These are phyloP conservation scores for Empis livida DNA, from an alignment of 2,888 invertebrate genomes.

Conservation along the genomic window DNA sequence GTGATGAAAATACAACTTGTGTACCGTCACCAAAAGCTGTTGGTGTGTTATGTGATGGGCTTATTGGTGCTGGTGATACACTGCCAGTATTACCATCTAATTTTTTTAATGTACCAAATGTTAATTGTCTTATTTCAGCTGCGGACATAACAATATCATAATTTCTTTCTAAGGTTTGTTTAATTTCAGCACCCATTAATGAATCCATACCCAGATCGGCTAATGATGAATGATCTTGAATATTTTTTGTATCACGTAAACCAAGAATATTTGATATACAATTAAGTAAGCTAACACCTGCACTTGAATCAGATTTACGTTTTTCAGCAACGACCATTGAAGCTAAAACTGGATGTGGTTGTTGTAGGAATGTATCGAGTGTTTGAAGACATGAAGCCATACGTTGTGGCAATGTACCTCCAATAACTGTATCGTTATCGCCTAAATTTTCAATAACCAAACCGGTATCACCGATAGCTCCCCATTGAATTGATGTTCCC, in stretches of 20 bases:
- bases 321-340: conserved; percentile 84
- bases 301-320: conserved; percentile 44
- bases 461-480: conserved; percentile 96
- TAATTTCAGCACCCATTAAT: conserved; percentile 97
- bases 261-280: conserved; percentile 82
- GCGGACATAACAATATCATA: conserved; percentile 83
- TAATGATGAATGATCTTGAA: conserved; percentile 62
- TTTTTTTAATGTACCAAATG: conserved; percentile 59
- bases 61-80: conserved; percentile 11
- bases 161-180: conserved; percentile 85
- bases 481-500: conserved; percentile 93
- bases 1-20: conserved; percentile 43
- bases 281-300: conserved; percentile 54
- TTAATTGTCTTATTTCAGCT: conserved; percentile 78
- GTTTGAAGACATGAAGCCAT: conserved; percentile 85
- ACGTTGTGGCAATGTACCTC: conserved; percentile 91
- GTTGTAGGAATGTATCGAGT: conserved; percentile 82
- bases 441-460: conserved; percentile 82
- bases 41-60: conserved; percentile 20
- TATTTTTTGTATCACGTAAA: conserved; percentile 71
- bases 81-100: conserved; percentile 23
- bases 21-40: conserved; percentile 36
- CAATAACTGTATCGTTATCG: conserved; percentile 79
- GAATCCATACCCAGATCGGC: conserved; percentile 98
- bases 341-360: conserved; percentile 68